phyloP scores from a whole-genome alignment of 2,797 vertebrate genomes.

The Babyrousa celebensis region DNA sequence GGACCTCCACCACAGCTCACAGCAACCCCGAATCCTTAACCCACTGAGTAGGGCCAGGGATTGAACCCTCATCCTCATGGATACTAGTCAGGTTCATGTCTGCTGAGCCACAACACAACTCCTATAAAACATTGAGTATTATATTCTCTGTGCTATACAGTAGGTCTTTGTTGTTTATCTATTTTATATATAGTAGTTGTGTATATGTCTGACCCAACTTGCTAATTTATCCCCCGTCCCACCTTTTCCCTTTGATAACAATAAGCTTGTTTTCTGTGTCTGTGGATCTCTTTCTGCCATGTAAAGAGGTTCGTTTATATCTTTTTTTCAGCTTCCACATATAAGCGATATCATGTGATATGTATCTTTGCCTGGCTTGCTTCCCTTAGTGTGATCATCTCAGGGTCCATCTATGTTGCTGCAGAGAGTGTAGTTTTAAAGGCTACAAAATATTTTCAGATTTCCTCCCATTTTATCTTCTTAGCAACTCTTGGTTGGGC shows the following conservation, averaged over 20 bases:
- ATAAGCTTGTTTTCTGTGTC: neutral
- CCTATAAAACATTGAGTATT: neutral
- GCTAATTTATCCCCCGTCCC: neutral
- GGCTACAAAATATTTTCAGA: neutral
- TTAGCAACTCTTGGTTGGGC: neutral
- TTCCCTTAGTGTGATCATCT: neutral
- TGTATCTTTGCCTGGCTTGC: neutral
- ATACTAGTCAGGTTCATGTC: no score
- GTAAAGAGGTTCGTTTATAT: neutral
- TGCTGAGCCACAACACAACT: no score
- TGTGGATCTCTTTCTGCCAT: neutral
- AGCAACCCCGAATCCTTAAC: no score
- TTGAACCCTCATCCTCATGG: no score
- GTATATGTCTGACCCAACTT: neutral
- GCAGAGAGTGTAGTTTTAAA: accelerated
- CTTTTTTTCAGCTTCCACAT: neutral
- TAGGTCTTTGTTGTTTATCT: neutral
- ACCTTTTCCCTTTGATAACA: neutral
- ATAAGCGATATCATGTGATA: neutral
- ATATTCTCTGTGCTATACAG: neutral
- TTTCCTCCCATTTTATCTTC: neutral
- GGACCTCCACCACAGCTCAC: no score
- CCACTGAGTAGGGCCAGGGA: no score
- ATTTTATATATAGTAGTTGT: neutral
- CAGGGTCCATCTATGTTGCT: neutral